Conservation (phyloP, 2,797 vertebrate genomes). For the Acipenser ruthenus region DNA sequence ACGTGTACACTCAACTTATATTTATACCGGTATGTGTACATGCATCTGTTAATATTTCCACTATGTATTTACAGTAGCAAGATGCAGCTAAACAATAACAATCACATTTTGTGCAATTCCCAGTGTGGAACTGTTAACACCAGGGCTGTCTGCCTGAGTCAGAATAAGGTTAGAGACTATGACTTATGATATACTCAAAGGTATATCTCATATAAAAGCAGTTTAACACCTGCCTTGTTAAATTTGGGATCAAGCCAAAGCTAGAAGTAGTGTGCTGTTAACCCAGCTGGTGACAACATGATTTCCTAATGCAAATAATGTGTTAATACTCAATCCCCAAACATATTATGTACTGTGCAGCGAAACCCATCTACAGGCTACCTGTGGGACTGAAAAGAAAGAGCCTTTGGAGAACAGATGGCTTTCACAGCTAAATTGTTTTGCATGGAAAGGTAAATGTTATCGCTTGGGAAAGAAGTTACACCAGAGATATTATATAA, state of each 20-base stretch:
- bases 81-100: too few species aligned
- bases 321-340: constrained; percentile 28
- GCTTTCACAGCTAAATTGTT: constrained; percentile 22
- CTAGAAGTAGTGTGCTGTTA: constrained; percentile 31
- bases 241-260: constrained; percentile 47
- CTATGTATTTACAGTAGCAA: too few species aligned
- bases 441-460: constrained; percentile 16
- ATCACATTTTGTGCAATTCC: too few species aligned
- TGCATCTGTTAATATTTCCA: too few species aligned
- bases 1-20: too few species aligned
- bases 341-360: constrained; percentile 23
- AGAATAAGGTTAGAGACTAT: too few species aligned
- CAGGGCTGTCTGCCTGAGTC: too few species aligned
- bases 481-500: too few species aligned
- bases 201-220: constrained; percentile 26
- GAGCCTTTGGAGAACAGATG: constrained; percentile 13
- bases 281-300: constrained; percentile 40
- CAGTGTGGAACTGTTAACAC: neutral
- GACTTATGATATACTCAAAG: neutral
- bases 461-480: too few species aligned
- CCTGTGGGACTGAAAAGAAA: constrained; percentile 25
- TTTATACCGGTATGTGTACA: too few species aligned
- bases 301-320: constrained; percentile 40
- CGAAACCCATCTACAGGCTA: constrained; percentile 28
- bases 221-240: constrained; percentile 38